Percentiles rank a stretch among this genome's conserved stretches.
Evolutionary conservation across 2,888 invertebrate species (phyloP).

Genomic region (Thymelicus acteon): DNA sequence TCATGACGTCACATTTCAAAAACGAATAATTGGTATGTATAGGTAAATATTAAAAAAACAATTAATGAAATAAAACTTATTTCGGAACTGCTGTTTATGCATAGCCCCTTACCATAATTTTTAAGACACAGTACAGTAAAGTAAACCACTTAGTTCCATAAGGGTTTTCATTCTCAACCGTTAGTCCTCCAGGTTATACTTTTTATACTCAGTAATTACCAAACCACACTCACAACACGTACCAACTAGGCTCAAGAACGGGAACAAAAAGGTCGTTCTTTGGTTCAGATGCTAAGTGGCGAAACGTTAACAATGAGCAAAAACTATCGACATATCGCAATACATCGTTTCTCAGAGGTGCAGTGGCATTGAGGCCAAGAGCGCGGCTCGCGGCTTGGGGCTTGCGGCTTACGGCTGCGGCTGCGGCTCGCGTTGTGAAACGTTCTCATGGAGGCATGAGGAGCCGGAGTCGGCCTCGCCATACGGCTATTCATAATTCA

Average conservation of each 20-base stretch:
- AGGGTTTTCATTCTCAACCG: no score
- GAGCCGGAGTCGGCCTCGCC: slow-evolving; percentile 53
- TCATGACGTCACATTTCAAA: no score
- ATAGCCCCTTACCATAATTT: no score
- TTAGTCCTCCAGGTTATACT: no score
- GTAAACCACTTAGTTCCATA: no score
- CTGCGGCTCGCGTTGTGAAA: slow-evolving; percentile 44
- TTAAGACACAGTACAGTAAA: no score
- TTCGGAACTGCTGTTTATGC: no score
- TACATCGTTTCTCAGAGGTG: slow-evolving; percentile 54
- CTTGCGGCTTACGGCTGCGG: slow-evolving; percentile 49
- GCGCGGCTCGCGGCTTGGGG: slow-evolving; percentile 46
- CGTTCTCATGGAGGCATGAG: slow-evolving; percentile 60
- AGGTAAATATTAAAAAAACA: no score
- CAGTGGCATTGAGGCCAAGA: slow-evolving; percentile 34
- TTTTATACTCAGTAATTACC: no score
- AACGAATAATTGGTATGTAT: no score
- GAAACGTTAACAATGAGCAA: slow-evolving; percentile 64
- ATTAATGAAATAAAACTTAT: no score
- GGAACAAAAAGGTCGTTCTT: slow-evolving; percentile 45
- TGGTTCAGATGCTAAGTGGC: slow-evolving; percentile 54
- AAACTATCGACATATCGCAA: slow-evolving; percentile 64
- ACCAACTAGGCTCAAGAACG: not conserved
- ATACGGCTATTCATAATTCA: slow-evolving; percentile 47
- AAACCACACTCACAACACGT: not conserved